Conservation (phyloP, 2,113 vertebrate species). For the Pseudopipra pipra region DNA sequence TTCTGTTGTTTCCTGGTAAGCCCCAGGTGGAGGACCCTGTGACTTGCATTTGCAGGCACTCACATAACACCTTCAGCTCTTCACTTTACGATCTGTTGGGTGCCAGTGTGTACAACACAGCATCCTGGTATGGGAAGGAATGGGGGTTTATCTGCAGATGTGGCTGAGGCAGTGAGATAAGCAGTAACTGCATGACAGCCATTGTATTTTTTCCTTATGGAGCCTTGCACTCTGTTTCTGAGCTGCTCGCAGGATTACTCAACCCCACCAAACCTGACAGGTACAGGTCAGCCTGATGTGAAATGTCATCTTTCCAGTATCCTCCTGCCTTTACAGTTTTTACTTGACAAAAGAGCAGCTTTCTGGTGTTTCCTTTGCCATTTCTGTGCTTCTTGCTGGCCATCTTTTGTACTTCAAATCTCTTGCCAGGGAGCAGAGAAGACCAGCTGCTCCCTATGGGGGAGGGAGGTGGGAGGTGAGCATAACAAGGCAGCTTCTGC, state of each 20-base stretch:
- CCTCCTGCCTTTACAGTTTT: neutral
- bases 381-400: neutral
- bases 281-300: neutral
- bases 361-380: neutral
- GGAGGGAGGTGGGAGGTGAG: neutral
- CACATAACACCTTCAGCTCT: neutral
- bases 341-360: neutral
- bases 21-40: neutral
- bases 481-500: neutral
- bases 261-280: neutral
- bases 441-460: neutral
- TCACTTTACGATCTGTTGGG: neutral
- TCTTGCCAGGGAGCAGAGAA: neutral
- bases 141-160: neutral
- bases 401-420: neutral
- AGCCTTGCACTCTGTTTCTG: neutral
- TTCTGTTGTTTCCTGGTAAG: neutral
- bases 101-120: neutral
- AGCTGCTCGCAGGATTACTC: neutral
- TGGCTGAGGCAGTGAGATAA: neutral
- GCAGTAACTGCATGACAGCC: neutral
- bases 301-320: neutral
- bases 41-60: neutral
- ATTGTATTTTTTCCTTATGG: neutral
- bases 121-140: neutral